Conservation (phyloP, 2,888 invertebrate species). For the Apantesis nais region DNA sequence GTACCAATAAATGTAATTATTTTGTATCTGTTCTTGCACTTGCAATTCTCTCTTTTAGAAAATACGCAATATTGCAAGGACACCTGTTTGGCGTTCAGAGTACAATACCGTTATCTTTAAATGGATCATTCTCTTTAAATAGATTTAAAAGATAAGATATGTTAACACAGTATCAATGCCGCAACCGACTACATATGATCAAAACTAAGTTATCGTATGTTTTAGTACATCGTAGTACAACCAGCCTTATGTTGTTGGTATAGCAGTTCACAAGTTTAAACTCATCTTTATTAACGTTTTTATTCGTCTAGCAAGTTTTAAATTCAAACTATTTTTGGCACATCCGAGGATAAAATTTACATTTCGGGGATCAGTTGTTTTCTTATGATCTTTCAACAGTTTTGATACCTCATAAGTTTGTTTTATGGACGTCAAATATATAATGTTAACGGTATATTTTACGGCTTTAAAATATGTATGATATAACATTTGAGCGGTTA, state of each 20-base stretch:
- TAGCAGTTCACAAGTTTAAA: background rate
- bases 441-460: background rate
- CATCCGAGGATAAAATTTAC: background rate
- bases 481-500: background rate
- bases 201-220: background rate
- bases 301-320: background rate
- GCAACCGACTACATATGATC: background rate
- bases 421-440: background rate
- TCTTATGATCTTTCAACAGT: background rate
- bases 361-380: background rate
- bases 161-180: background rate
- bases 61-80: constrained; percentile 7
- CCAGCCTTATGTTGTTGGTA: background rate
- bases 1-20: no score
- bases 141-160: constrained; percentile 57
- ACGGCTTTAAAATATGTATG: background rate
- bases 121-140: constrained; percentile 71
- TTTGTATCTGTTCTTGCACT: background rate
- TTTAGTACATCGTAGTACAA: no score
- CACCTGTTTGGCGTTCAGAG: constrained; percentile 34
- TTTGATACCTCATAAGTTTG: background rate
- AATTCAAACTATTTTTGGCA: background rate
- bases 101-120: constrained; percentile 63
- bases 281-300: background rate
- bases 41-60: background rate